phyloP scores from a whole-genome alignment of 2,888 invertebrate genomes.

The Lepidocyrtinus sp. region DNA sequence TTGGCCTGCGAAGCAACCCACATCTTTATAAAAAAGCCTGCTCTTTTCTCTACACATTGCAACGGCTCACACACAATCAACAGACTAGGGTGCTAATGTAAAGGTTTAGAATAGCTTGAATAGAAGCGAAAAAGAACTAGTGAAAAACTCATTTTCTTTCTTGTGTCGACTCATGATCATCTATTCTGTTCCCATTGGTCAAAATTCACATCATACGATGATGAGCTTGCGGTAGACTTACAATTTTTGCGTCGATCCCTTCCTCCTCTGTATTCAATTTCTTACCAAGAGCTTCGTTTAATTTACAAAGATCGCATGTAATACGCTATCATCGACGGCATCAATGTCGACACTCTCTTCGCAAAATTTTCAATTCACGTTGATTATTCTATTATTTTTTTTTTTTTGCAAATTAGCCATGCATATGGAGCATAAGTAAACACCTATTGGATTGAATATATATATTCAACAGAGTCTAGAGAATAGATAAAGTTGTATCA shows the following conservation, averaged over 20 bases:
- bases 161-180: slow-evolving; percentile 40
- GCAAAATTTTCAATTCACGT: too few relatives aligned
- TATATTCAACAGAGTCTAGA: too few relatives aligned
- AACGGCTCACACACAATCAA: background rate
- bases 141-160: too few relatives aligned
- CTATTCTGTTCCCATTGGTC: slow-evolving; percentile 46
- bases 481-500: too few relatives aligned
- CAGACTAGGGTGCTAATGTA: background rate
- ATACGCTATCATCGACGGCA: background rate
- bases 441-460: too few relatives aligned
- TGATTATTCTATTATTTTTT: too few relatives aligned
- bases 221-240: slow-evolving; percentile 55
- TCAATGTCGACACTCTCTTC: too few relatives aligned
- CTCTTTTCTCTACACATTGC: too few relatives aligned
- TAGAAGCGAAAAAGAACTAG: too few relatives aligned
- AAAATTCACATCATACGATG: slow-evolving; percentile 60
- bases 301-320: background rate
- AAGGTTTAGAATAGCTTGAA: background rate
- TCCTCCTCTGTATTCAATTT: slow-evolving; percentile 21
- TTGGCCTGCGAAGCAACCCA: too few relatives aligned
- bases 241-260: slow-evolving; percentile 55
- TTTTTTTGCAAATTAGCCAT: slow-evolving; percentile 42
- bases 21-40: too few relatives aligned
- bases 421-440: slow-evolving; percentile 21
- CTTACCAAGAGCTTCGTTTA: background rate